Conservation (phyloP, 2,113 vertebrate species). For the Scartelaos histophorus region DNA sequence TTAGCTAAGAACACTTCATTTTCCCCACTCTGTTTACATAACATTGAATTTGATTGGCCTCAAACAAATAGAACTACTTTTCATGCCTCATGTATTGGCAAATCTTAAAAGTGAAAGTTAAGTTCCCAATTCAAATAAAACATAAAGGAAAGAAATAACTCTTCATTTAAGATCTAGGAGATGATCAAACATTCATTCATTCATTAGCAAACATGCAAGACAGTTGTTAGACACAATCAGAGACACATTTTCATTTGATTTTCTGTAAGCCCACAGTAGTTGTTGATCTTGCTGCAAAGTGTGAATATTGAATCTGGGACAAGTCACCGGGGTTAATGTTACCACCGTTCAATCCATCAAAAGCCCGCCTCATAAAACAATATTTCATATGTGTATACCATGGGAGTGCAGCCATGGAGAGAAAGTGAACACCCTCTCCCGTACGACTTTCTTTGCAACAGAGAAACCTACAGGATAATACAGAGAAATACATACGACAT, state of each 20-base stretch:
- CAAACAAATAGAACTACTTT: not conserved
- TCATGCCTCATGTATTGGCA: conserved; percentile 8
- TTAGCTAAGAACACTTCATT: not conserved
- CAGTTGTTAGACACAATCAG: conserved; percentile 58
- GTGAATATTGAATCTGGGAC: conserved; percentile 13
- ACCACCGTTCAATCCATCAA: conserved; percentile 50
- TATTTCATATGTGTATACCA: conserved; percentile 63
- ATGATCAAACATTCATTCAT: conserved; percentile 51
- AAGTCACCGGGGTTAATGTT: conserved; percentile 42
- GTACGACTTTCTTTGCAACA: conserved; percentile 74
- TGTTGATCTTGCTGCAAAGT: conserved; percentile 38
- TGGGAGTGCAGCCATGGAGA: conserved; percentile 62
- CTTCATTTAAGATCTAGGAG: conserved; percentile 7
- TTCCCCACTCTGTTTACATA: not conserved
- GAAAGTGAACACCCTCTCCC: conserved; percentile 73
- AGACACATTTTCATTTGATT: conserved; percentile 42
- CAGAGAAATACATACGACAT: conserved; percentile 69
- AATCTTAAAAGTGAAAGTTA: conserved; percentile 21
- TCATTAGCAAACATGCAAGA: conserved; percentile 63
- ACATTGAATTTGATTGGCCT: conserved; percentile 15
- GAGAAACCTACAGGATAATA: conserved; percentile 72
- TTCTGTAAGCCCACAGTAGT: conserved; percentile 9
- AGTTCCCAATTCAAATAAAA: conserved; percentile 18
- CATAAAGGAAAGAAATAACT: conserved; percentile 8
- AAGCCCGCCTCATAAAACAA: conserved; percentile 36